These are phyloP conservation scores for Archivesica marissinica DNA, from an alignment of 1,140 invertebrate species.

Conservation along the genomic window DNA sequence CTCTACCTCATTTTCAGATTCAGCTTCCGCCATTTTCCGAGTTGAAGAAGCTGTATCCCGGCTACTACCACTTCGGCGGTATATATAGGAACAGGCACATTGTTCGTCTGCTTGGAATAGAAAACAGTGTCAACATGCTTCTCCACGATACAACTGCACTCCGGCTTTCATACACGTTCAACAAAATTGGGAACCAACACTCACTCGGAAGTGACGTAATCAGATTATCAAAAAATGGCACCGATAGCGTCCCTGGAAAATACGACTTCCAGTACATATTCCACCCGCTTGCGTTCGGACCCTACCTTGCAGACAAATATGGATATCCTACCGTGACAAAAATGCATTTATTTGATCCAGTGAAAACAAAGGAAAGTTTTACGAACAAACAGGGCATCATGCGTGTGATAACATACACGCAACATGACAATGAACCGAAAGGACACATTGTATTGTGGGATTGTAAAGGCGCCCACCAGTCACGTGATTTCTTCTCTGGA, in stretches of 20 bases:
- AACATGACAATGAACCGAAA: constrained; percentile 75
- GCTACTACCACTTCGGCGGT: constrained; percentile 79
- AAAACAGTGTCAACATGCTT: constrained; percentile 64
- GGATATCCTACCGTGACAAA: constrained; percentile 80
- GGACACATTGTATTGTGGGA: constrained; percentile 83
- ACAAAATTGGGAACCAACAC: constrained; percentile 77
- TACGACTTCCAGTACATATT: constrained; percentile 79
- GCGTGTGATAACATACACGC: constrained; percentile 79
- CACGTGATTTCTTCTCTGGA: constrained; percentile 77
- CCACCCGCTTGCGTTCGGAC: constrained; percentile 81
- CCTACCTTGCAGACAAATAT: constrained; percentile 81
- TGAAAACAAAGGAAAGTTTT: constrained; percentile 77
- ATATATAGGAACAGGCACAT: constrained; percentile 74
- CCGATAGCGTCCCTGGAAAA: constrained; percentile 75
- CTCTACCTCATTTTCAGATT: constrained; percentile 69
- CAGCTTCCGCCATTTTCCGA: constrained; percentile 73
- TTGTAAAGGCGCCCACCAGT: constrained; percentile 80
- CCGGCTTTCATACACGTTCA: constrained; percentile 78
- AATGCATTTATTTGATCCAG: constrained; percentile 74
- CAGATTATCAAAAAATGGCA: constrained; percentile 76
- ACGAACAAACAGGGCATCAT: constrained; percentile 80
- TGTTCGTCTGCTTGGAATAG: constrained; percentile 67
- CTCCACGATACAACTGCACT: constrained; percentile 80
- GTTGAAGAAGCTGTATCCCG: constrained; percentile 75
- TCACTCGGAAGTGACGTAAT: constrained; percentile 76